Evolutionary conservation across 2,113 vertebrate species (phyloP).

Genomic region (Jaculus jaculus): DNA sequence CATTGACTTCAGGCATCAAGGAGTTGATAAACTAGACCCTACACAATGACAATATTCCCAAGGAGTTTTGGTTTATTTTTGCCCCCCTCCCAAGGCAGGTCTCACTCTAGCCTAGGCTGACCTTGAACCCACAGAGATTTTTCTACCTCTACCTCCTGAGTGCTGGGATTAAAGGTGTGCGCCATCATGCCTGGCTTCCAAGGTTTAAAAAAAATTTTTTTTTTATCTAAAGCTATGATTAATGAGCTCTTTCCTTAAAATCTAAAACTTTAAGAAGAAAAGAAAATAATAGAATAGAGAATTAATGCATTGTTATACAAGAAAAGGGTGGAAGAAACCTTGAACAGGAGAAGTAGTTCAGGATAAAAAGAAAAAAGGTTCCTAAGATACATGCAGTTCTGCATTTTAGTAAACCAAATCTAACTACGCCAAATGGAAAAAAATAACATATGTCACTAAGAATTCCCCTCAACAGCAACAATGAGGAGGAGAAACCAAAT

Average conservation of each 20-base stretch:
- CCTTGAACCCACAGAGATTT: no score
- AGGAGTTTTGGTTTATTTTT: neutral
- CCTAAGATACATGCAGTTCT: neutral
- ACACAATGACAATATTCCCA: neutral
- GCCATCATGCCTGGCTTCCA: no score
- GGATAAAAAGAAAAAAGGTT: neutral
- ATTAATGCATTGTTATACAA: neutral
- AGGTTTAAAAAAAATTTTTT: no score
- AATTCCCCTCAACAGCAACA: slow-evolving; percentile 56
- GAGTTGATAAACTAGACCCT: slow-evolving; percentile 40
- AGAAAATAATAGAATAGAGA: neutral
- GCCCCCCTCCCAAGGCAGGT: no score
- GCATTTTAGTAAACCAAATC: slow-evolving; percentile 47
- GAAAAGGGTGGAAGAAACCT: neutral
- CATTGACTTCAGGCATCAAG: slow-evolving; percentile 34
- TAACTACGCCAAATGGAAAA: slow-evolving; percentile 58
- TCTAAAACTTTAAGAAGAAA: slow-evolving; percentile 49
- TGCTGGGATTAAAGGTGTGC: no score
- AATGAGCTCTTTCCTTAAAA: slow-evolving; percentile 13
- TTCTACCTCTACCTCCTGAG: no score
- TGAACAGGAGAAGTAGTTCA: neutral
- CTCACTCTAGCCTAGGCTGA: no score
- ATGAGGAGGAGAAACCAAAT: slow-evolving; percentile 50
- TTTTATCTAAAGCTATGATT: neutral
- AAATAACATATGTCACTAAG: slow-evolving; percentile 39